phyloP scores from a whole-genome alignment of 2,888 invertebrate species.

The Ormyrus pomaceus region DNA sequence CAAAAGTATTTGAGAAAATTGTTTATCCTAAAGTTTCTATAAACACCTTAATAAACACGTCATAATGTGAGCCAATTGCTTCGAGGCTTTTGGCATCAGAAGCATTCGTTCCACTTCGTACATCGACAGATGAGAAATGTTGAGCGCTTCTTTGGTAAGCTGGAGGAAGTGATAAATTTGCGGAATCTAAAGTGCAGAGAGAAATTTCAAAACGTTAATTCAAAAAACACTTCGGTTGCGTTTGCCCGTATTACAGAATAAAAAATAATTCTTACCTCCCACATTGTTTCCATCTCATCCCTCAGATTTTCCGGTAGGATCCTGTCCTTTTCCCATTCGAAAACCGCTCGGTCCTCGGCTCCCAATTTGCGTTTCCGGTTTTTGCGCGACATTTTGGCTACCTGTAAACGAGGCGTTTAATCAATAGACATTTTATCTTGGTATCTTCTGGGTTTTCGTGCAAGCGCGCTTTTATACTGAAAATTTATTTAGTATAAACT shows the following conservation, averaged over 20 bases:
- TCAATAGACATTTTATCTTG: too few species aligned
- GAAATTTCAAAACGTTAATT: too few species aligned
- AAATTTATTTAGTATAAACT: too few species aligned
- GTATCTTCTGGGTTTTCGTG: too few species aligned
- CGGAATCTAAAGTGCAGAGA: too few species aligned
- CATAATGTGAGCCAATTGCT: slow-evolving; percentile 77
- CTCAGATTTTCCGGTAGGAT: slow-evolving; percentile 72
- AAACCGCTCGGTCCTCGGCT: slow-evolving; percentile 72
- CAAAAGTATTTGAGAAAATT: neutral
- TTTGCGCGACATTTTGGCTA: slow-evolving; percentile 62
- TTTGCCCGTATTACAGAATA: too few species aligned
- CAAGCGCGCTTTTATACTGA: too few species aligned
- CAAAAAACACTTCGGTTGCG: too few species aligned
- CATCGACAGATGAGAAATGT: slow-evolving; percentile 78
- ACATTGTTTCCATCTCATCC: slow-evolving; percentile 77
- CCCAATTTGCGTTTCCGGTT: slow-evolving; percentile 73
- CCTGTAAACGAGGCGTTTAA: neutral
- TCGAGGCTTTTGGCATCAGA: slow-evolving; percentile 78
- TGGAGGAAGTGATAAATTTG: slow-evolving; percentile 79
- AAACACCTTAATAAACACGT: slow-evolving; percentile 77
- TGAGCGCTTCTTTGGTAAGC: slow-evolving; percentile 76
- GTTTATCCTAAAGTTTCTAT: neutral
- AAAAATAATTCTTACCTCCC: slow-evolving; percentile 76
- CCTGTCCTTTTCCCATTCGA: slow-evolving; percentile 76
- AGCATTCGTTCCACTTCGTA: slow-evolving; percentile 80